Evolutionary conservation across 2,797 vertebrate genomes (phyloP).

Genomic region (Cynodonichthys magdalenae): DNA sequence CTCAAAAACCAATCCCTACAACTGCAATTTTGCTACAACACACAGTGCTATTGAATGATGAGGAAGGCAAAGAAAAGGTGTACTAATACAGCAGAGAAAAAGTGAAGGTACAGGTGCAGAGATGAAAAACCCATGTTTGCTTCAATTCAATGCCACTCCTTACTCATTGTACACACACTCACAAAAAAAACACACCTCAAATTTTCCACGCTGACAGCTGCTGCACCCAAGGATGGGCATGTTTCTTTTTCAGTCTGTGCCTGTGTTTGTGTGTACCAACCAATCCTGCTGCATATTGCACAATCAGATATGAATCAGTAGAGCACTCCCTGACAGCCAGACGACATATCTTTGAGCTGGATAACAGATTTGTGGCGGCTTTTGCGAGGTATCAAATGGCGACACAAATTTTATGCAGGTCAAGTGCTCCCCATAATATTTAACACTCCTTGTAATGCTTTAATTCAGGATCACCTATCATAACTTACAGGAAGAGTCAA

Average conservation of each 20-base stretch:
- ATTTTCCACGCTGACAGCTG: constrained; percentile 70
- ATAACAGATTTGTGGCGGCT: constrained; percentile 32
- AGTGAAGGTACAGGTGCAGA: constrained; percentile 40
- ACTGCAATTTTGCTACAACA: background rate
- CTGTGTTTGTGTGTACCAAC: constrained; percentile 30
- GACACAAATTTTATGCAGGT: constrained; percentile 32
- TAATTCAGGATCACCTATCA: constrained; percentile 2
- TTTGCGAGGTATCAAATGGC: constrained; percentile 28
- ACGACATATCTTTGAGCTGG: constrained; percentile 31
- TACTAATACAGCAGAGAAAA: constrained; percentile 10
- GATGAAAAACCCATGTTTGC: constrained; percentile 50
- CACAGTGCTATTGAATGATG: background rate
- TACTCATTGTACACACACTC: constrained; percentile 40
- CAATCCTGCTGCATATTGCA: constrained; percentile 34
- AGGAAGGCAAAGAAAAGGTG: background rate
- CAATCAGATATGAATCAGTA: constrained; percentile 54
- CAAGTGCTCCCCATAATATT: constrained; percentile 9
- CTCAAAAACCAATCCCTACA: background rate
- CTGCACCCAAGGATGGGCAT: constrained; percentile 68
- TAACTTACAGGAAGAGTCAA: background rate
- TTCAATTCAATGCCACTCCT: constrained; percentile 49
- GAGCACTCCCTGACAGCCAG: constrained; percentile 34
- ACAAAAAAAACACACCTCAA: constrained; percentile 58
- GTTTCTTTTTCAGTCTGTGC: constrained; percentile 35
- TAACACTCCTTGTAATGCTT: background rate